phyloP scores from a whole-genome alignment of 1,140 invertebrate genomes.

The Aphelinus atriplicis region DNA sequence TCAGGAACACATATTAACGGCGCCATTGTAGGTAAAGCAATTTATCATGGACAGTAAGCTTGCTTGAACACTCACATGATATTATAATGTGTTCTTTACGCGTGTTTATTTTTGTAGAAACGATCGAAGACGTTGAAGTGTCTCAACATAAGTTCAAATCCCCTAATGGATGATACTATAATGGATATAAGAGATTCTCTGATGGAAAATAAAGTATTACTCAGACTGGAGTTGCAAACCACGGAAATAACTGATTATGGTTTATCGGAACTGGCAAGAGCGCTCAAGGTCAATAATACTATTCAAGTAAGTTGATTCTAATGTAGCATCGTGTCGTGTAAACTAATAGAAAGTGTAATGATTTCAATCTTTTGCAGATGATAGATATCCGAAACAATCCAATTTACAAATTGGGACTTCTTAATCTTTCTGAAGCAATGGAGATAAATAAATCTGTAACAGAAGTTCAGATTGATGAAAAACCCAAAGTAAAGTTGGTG shows the following conservation, averaged over 20 bases:
- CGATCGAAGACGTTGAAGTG: conserved; percentile 24
- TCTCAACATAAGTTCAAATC: conserved; percentile 17
- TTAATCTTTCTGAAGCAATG: conserved; percentile 21
- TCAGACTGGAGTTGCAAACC: conserved; percentile 6
- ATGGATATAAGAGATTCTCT: conserved; percentile 33
- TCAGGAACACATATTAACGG: conserved; percentile 30
- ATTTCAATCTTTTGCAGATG: conserved; percentile 1
- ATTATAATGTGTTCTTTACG: too few relatives aligned
- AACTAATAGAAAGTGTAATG: neutral
- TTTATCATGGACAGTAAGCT: conserved; percentile 23
- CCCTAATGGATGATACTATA: conserved; percentile 20
- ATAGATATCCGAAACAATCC: conserved; percentile 34
- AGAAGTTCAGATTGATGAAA: conserved; percentile 32
- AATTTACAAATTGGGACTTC: conserved; percentile 29
- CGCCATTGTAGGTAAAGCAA: conserved; percentile 43
- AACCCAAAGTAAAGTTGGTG: conserved; percentile 29
- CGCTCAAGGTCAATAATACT: conserved; percentile 18
- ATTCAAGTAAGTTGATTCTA: conserved; percentile 22
- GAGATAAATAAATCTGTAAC: conserved; percentile 18
- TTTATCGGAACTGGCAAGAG: conserved; percentile 17
- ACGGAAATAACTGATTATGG: conserved; percentile 32
- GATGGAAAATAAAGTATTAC: conserved; percentile 18
- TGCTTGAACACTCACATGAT: too few relatives aligned
- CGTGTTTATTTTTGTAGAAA: conserved; percentile 9
- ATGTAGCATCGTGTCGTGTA: neutral